Conservation (phyloP, 2,888 invertebrate genomes). For the Drosophila meridionalis region DNA sequence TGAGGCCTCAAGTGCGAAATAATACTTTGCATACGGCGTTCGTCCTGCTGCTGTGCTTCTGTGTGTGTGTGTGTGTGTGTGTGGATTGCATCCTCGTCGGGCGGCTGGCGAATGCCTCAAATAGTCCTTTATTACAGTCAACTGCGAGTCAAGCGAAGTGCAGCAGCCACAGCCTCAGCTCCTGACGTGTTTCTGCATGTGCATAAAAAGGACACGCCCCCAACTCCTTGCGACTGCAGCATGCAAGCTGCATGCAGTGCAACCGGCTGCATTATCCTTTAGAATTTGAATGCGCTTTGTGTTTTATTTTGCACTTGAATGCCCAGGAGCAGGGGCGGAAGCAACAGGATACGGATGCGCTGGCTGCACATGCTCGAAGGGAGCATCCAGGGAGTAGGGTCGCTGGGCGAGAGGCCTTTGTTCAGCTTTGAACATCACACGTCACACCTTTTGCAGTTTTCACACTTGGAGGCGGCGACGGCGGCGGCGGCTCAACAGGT, state of each 20-base stretch:
- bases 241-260: conserved; percentile 69
- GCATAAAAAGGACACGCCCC: conserved; percentile 25
- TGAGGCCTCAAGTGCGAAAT: conserved; percentile 71
- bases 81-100: conserved; percentile 55
- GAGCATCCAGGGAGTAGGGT: background rate
- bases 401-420: conserved; percentile 6
- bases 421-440: conserved; percentile 50
- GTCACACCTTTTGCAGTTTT: conserved; percentile 73
- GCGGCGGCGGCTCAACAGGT: conserved; percentile 61
- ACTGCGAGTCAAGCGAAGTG: conserved; percentile 78
- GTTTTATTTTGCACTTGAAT: conserved; percentile 66
- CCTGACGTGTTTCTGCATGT: conserved; percentile 67
- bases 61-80: conserved; percentile 6
- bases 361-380: conserved; percentile 35
- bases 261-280: conserved; percentile 76
- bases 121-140: conserved; percentile 82
- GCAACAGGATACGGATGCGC: conserved; percentile 60
- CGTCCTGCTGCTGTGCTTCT: conserved; percentile 10
- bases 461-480: conserved; percentile 62
- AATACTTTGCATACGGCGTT: conserved; percentile 37
- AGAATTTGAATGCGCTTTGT: conserved; percentile 64
- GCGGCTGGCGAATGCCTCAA: conserved; percentile 52
- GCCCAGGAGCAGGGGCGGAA: conserved; percentile 31
- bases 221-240: conserved; percentile 43
- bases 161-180: conserved; percentile 50